Evolutionary conservation across 2,113 vertebrate species (phyloP), one percentile per base, ranked within the genome.

Genomic region (Columba janthina): DNA sequence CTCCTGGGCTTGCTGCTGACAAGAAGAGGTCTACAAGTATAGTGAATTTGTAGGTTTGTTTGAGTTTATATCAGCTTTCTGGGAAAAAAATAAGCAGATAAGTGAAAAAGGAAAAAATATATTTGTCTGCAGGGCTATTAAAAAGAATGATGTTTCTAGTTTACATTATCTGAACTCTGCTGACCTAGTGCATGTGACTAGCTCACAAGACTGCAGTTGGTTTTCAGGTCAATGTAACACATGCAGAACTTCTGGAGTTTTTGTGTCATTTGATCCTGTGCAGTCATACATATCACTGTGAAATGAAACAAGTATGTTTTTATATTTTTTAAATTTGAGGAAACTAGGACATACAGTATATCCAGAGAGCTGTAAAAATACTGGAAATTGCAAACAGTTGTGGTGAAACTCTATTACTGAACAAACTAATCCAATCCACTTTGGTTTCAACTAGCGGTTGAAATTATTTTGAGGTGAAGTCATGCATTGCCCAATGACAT

Each of bases 361-460:
- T 44, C 22, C 73, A 79, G 67, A 80, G 62, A 75, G 32, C 36
- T 28, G 48, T 67, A 61, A 91, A 87, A 44, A 65, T 57, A 46
- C 31, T 70, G 38, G 44, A 86, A 66, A 14, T 9, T 54, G 42
- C 46, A 62, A 73, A 54, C 32, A 62, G 53, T 46, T 74, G 69
- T 77, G 31, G 18, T 88, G 34, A 70, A 62, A 44, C 51, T 29
- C 12, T 61, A 5, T 85, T 62, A 38, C 54, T 74, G 79, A 88
- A 58, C 26, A 74, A 67, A 31, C 15, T n/a, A 34, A 38, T 80
- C 42, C 57, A 42, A 81, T 56, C 20, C 16, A 9, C 62, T 80
- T 78, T 65, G 42, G 22, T 96, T 92, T 94, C 58, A 88, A 40
- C 64, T 81, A 88, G 82, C 70, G 74, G 48, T 53, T 89, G 86